Evolutionary conservation across 2,797 vertebrate genomes (phyloP).

Genomic region (Anguilla megastoma): DNA sequence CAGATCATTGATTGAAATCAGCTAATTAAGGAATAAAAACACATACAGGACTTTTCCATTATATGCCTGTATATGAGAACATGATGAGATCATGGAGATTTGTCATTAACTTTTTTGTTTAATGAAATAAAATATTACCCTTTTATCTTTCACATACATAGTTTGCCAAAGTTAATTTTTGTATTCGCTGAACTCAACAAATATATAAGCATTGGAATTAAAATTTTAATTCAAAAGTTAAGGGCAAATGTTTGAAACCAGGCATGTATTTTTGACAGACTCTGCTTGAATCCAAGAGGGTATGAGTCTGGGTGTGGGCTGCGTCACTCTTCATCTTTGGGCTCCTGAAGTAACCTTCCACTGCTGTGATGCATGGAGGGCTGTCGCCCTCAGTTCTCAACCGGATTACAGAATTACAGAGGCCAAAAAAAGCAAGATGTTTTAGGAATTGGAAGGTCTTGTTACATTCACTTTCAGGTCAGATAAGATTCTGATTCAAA

Average conservation of each 20-base stretch:
- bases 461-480: slow-evolving; percentile 80
- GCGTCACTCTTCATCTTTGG: slow-evolving; percentile 49
- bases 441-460: slow-evolving; percentile 76
- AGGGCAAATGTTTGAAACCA: neutral
- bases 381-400: slow-evolving; percentile 70
- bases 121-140: too few relatives aligned
- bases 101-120: too few relatives aligned
- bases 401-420: slow-evolving; percentile 78
- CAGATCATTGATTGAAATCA: too few relatives aligned
- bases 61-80: too few relatives aligned
- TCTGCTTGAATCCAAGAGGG: neutral
- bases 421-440: slow-evolving; percentile 70
- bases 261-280: neutral
- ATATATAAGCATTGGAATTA: too few relatives aligned
- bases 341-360: slow-evolving; percentile 56
- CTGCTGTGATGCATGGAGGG: slow-evolving; percentile 61
- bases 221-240: neutral
- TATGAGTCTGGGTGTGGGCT: slow-evolving; percentile 25
- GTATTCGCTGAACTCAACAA: too few relatives aligned
- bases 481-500: slow-evolving; percentile 78
- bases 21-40: too few relatives aligned
- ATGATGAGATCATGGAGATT: too few relatives aligned
- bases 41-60: too few relatives aligned
- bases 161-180: too few relatives aligned
- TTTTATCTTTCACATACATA: too few relatives aligned